Evolutionary conservation across 2,797 vertebrate genomes (phyloP), one percentile per base, ranked within the genome.

Genomic region (Propithecus deckenii): DNA sequence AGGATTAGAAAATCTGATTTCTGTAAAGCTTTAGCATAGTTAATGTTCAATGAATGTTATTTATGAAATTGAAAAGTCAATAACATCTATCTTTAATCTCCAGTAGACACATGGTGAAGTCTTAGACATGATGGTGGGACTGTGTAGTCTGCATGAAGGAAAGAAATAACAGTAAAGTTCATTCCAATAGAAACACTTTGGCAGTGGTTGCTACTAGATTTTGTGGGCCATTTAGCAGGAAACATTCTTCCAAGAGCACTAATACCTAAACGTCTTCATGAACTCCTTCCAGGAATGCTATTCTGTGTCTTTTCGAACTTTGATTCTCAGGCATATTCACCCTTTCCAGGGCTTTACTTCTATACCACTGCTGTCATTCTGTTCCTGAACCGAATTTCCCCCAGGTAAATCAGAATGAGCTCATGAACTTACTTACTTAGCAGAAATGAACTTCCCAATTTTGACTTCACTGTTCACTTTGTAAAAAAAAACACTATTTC

Each of bases 321-420:
- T 84, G 69, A 59, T 75, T 92, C 50, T 95, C n/a, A 59, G 74
- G 35, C 41, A 95, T 23, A 55, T 4, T 88, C 57, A 65, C 61
- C 63, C 5, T 91, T 88, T 78, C 48, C n/a, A 84, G 23, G 30
- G 30, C 59, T 97, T 96, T 91, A 86, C 91, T 84, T 94, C 86
- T 46, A 7, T 30, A 57, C 23, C 28, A 89, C 28, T 4, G 15
- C 18, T 87, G 50, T 72, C 76, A 76, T 83, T 88, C 30, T 92
- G 32, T 38, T 92, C 25, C 80, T 65, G 43, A 97, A 65, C 13
- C 87, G 20, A 94, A 92, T 48, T 65, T 71, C n/a, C 22, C 32
- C 32, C 52, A 67, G 23, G 28, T 80, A 72, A 84, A 38, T 59
- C 23, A 89, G 41, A 92, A 90, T 55, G 13, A 86, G 46, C 61